phyloP scores from a whole-genome alignment of 2,888 invertebrate species.

The Nomada ruficornis region DNA sequence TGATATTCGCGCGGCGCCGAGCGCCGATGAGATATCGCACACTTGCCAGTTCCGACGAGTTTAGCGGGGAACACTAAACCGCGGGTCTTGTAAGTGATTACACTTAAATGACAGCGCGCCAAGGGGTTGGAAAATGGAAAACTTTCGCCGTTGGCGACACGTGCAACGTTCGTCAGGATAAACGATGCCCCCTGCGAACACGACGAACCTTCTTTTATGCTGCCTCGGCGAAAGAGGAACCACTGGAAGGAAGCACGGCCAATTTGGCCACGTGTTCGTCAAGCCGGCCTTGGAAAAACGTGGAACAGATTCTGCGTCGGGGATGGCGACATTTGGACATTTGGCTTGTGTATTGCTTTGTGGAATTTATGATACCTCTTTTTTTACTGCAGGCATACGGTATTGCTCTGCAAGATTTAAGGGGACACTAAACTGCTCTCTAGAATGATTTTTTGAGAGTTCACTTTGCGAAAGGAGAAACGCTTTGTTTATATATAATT shows the following conservation, averaged over 20 bases:
- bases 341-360: no score
- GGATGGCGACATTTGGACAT: no score
- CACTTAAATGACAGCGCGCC: background rate
- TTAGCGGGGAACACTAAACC: slow-evolving; percentile 2
- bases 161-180: slow-evolving; percentile 2
- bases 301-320: background rate
- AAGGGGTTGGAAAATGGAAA: slow-evolving; percentile 1
- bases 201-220: no score
- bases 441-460: background rate
- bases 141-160: slow-evolving; percentile 2
- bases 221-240: background rate
- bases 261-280: slow-evolving; percentile 27
- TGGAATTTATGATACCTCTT: no score
- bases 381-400: no score
- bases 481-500: no score
- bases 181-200: slow-evolving; percentile 20
- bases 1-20: slow-evolving; percentile 3
- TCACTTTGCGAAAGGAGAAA: background rate
- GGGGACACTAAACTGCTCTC: no score
- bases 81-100: background rate
- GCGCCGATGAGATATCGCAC: slow-evolving; percentile 5
- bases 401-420: no score
- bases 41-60: background rate
- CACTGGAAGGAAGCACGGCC: no score
- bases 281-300: background rate